phyloP scores from a whole-genome alignment of 1,140 invertebrate species.

The Diorhabda elongata region DNA sequence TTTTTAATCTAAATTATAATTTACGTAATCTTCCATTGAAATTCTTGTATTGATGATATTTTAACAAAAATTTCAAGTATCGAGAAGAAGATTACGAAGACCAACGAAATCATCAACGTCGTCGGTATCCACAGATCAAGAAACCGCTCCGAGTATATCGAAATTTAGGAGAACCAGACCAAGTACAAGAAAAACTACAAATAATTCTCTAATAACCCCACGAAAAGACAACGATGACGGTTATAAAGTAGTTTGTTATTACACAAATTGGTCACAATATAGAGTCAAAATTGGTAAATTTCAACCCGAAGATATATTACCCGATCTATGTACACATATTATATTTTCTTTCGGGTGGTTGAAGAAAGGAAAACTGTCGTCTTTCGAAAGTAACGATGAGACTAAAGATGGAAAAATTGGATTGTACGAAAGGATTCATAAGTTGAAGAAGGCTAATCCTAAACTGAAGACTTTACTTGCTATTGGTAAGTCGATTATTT shows the following conservation, averaged over 20 bases:
- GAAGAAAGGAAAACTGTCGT: constrained; percentile 88
- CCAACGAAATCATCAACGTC: constrained; percentile 42
- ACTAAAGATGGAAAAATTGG: constrained; percentile 88
- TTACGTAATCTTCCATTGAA: background rate
- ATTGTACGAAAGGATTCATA: constrained; percentile 79
- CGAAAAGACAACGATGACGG: constrained; percentile 59
- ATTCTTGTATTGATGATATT: background rate
- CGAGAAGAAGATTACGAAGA: constrained; percentile 53
- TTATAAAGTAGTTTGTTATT: constrained; percentile 84
- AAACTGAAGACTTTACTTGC: constrained; percentile 85
- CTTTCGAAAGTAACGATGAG: constrained; percentile 89
- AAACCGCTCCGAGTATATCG: constrained; percentile 61
- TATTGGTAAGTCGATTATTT: constrained; percentile 63
- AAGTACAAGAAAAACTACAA: constrained; percentile 52
- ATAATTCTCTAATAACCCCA: constrained; percentile 54
- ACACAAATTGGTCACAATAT: constrained; percentile 97
- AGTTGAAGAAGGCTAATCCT: constrained; percentile 83
- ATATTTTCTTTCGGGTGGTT: constrained; percentile 96
- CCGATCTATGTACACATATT: constrained; percentile 91
- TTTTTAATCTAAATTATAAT: background rate
- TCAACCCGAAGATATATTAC: constrained; percentile 89
- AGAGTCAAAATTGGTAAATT: constrained; percentile 89
- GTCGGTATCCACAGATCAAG: constrained; percentile 56
- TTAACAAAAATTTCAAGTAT: constrained; percentile 40
- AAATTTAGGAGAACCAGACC: constrained; percentile 62